Percentiles rank a stretch among this genome's conserved stretches.
These are phyloP conservation scores for Pachymerium ferrugineum DNA, from an alignment of 2,888 invertebrate species.

Conservation along the genomic window DNA sequence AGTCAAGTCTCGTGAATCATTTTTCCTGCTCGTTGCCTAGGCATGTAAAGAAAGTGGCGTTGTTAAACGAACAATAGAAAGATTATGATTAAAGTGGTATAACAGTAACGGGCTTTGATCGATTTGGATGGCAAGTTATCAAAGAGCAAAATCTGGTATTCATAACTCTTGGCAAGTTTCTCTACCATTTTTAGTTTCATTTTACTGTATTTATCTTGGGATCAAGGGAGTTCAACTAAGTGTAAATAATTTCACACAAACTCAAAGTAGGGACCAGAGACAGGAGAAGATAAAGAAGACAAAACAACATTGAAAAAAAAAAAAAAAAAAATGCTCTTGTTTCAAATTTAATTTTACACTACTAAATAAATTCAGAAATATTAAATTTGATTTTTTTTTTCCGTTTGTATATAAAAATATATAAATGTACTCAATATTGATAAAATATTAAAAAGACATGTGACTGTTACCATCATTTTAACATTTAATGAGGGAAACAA, in stretches of 20 bases:
- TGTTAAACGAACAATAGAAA: not conserved
- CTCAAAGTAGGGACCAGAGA: not conserved
- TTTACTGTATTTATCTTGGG: not conserved
- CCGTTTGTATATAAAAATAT: too few relatives aligned
- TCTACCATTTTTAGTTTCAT: constrained; percentile 3
- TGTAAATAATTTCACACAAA: not conserved
- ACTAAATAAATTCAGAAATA: too few relatives aligned
- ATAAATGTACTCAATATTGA: too few relatives aligned
- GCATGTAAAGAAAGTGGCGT: not conserved
- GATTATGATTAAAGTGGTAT: not conserved
- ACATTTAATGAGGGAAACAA: too few relatives aligned
- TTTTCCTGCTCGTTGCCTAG: not conserved
- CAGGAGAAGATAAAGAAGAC: too few relatives aligned
- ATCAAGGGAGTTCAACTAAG: not conserved
- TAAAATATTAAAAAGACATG: too few relatives aligned
- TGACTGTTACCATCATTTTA: too few relatives aligned
- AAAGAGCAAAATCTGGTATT: not conserved
- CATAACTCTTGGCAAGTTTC: not conserved
- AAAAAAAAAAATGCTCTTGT: not conserved
- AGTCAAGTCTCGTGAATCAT: not conserved
- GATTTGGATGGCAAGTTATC: not conserved
- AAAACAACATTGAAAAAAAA: not conserved
- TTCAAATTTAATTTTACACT: not conserved
- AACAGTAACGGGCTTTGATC: not conserved
- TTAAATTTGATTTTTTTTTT: too few relatives aligned